phyloP scores from a whole-genome alignment of 2,113 vertebrate genomes.

The Sprattus sprattus region DNA sequence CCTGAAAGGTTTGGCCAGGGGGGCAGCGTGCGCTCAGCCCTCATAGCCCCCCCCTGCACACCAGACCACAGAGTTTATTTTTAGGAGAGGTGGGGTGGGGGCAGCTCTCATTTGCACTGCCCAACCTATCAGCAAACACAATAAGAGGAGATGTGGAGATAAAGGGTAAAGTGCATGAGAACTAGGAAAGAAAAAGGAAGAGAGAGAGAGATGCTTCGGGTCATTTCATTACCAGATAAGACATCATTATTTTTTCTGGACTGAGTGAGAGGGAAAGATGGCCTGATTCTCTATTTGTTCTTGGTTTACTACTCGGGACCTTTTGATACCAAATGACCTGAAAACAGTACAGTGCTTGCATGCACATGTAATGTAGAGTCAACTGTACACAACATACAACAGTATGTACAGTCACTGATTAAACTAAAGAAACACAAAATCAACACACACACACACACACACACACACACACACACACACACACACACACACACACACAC shows the following conservation, averaged over 20 bases:
- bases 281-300: background rate
- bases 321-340: background rate
- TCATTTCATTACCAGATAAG: background rate
- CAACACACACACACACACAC: no score
- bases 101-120: background rate
- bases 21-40: background rate
- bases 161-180: constrained; percentile 28
- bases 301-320: background rate
- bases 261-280: background rate
- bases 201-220: constrained; percentile 24
- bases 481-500: background rate
- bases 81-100: background rate
- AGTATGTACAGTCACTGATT: background rate
- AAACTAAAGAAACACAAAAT: background rate
- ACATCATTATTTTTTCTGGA: background rate
- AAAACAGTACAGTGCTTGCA: no score
- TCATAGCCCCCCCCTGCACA: background rate
- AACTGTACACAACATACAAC: no score
- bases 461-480: background rate
- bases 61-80: constrained; percentile 4
- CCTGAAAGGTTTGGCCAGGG: constrained; percentile 14
- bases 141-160: constrained; percentile 36
- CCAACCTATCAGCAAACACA: background rate
- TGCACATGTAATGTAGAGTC: no score
- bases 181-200: constrained; percentile 34